A percentile compares a stretch with the other conserved stretches of the same genome.
Conservation (phyloP, 2,113 vertebrate genomes). For the Puffinus mauretanicus region DNA sequence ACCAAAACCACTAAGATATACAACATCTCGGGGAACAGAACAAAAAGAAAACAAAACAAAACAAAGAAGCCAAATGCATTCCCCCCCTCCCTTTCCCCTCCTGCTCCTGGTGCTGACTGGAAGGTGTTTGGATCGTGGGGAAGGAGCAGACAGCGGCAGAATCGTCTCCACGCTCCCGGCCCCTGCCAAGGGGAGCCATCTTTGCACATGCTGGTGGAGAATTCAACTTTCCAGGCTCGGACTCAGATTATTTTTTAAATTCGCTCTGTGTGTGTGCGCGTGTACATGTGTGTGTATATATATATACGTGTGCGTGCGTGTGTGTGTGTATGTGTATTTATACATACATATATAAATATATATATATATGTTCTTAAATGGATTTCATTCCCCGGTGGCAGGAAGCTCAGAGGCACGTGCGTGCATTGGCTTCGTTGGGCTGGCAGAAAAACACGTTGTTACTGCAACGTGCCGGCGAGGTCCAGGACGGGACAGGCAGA, state of each 20-base stretch:
- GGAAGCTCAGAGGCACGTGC: neutral
- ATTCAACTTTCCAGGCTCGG: slow-evolving; percentile 35
- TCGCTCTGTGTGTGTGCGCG: neutral
- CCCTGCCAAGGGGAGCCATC: slow-evolving; percentile 35
- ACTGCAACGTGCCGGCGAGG: neutral
- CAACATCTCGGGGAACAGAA: slow-evolving; percentile 64
- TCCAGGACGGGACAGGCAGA: neutral
- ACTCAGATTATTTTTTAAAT: slow-evolving; percentile 44
- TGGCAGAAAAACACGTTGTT: neutral
- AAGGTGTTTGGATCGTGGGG: slow-evolving; percentile 22
- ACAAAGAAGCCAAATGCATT: slow-evolving; percentile 59
- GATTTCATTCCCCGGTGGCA: slow-evolving; percentile 39
- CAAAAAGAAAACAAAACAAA: neutral
- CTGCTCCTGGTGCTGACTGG: slow-evolving; percentile 64
- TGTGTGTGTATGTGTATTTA: slow-evolving; percentile 33
- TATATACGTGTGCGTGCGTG: neutral
- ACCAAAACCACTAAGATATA: slow-evolving; percentile 66
- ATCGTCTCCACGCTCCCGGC: neutral
- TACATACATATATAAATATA: slow-evolving; percentile 44
- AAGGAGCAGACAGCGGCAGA: neutral
- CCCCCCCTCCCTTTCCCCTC: neutral
- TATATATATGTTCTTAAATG: slow-evolving; percentile 44
- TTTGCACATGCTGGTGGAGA: slow-evolving; percentile 67
- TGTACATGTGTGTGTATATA: neutral
- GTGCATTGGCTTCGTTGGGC: neutral